Conservation (phyloP, 2,888 invertebrate genomes). For the Agrypnus murinus region DNA sequence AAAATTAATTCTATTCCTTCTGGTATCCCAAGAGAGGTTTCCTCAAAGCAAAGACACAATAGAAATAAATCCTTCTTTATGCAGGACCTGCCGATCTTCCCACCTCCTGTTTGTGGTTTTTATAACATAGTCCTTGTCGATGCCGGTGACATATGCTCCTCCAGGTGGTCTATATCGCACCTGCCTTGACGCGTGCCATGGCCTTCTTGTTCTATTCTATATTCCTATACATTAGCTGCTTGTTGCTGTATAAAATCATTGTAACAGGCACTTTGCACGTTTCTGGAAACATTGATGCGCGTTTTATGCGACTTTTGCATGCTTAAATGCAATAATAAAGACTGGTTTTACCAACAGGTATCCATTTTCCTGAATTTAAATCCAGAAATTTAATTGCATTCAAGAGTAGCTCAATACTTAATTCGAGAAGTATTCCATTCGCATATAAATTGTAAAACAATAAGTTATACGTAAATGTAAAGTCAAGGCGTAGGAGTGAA, state of each 20-base stretch:
- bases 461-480: constrained; percentile 3
- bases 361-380: background rate
- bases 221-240: constrained; percentile 37
- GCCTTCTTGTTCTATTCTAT: constrained; percentile 48
- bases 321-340: background rate
- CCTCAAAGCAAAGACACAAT: too few species aligned
- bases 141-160: constrained; percentile 58
- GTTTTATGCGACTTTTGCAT: constrained; percentile 11
- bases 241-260: constrained; percentile 41
- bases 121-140: constrained; percentile 46
- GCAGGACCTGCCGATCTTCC: constrained; percentile 40
- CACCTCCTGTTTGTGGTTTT: constrained; percentile 51
- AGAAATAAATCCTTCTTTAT: constrained; percentile 17
- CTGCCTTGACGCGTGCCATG: constrained; percentile 60
- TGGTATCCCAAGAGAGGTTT: too few species aligned
- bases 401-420: too few species aligned
- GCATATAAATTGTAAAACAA: too few species aligned
- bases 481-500: constrained; percentile 9
- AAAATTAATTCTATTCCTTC: too few species aligned
- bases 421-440: too few species aligned
- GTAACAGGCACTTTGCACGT: constrained; percentile 45
- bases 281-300: constrained; percentile 41
- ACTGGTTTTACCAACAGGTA: background rate
- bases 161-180: constrained; percentile 59
- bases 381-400: too few species aligned